These are phyloP conservation scores for Phocoena phocoena DNA, from an alignment of 2,113 vertebrate genomes.

Conservation along the genomic window DNA sequence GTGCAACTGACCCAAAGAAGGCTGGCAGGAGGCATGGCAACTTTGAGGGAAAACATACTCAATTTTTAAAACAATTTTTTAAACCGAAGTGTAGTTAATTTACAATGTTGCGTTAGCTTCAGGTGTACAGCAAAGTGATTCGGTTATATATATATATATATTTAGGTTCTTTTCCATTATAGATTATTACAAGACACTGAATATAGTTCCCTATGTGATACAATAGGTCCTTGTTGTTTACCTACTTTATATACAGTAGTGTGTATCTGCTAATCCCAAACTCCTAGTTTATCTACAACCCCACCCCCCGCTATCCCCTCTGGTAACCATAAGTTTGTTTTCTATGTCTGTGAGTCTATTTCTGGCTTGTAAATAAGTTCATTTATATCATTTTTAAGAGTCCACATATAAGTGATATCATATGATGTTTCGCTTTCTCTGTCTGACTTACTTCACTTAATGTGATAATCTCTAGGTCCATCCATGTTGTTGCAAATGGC, in stretches of 20 bases:
- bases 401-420: background rate
- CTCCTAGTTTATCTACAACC: background rate
- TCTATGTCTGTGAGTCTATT: background rate
- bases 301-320: background rate
- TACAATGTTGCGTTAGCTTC: background rate
- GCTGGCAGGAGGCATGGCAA: background rate
- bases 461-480: background rate
- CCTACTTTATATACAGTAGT: background rate
- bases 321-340: background rate
- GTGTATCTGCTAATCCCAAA: background rate
- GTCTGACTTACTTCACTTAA: background rate
- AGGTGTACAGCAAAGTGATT: background rate
- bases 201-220: background rate
- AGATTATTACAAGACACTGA: background rate
- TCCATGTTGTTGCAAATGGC: background rate
- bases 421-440: background rate
- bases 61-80: background rate
- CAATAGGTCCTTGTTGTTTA: background rate
- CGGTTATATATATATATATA: no score
- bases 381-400: background rate
- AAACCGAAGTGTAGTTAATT: background rate
- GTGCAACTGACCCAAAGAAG: background rate
- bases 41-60: background rate
- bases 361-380: background rate
- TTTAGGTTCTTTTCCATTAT: background rate